A percentile compares a stretch with the other conserved stretches of the same genome.
Conservation (phyloP, 2,888 invertebrate genomes). For the Heliconius charithonia region DNA sequence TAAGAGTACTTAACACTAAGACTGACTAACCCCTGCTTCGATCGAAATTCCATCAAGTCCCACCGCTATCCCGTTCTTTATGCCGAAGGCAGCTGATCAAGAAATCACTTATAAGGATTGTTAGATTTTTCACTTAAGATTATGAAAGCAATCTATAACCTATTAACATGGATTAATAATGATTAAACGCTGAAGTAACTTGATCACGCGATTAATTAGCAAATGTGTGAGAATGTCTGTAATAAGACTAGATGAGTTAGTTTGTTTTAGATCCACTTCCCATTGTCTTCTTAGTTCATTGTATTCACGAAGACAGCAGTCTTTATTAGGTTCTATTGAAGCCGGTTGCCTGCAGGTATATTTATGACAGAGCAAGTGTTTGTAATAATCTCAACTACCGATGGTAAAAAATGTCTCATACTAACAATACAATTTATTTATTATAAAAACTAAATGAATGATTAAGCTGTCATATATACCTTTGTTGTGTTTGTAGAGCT, state of each 20-base stretch:
- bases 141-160: constrained; percentile 24
- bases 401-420: constrained; percentile 31
- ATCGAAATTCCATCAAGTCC: no score
- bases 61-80: no score
- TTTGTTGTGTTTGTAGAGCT: background rate
- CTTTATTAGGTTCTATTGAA: constrained; percentile 44
- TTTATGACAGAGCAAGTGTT: constrained; percentile 43
- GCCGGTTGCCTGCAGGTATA: constrained; percentile 27
- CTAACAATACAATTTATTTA: constrained; percentile 16
- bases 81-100: background rate
- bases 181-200: constrained; percentile 58
- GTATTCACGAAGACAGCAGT: constrained; percentile 39
- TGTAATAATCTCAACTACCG: constrained; percentile 30
- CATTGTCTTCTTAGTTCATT: constrained; percentile 50
- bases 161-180: constrained; percentile 51
- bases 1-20: no score
- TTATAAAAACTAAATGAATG: background rate
- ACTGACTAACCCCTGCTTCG: no score
- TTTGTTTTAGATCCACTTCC: constrained; percentile 51
- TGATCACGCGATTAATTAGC: constrained; percentile 62
- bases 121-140: background rate
- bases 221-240: constrained; percentile 64
- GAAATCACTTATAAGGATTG: background rate
- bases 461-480: background rate
- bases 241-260: constrained; percentile 53